A percentile compares a stretch with the other conserved stretches of the same genome.
Evolutionary conservation across 2,113 vertebrate genomes (phyloP).

Genomic region (Tylochromis polylepis): DNA sequence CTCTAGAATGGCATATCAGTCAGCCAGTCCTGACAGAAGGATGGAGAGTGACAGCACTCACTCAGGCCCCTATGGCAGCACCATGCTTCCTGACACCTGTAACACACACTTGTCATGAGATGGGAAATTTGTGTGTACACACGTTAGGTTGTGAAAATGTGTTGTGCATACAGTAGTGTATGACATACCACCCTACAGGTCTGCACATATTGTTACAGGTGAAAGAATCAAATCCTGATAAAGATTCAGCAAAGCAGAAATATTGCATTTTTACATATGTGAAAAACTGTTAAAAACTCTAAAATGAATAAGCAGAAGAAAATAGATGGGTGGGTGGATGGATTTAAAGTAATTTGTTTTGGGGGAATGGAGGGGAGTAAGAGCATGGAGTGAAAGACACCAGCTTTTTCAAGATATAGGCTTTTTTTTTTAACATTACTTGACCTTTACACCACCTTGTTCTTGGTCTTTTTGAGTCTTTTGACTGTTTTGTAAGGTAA

Average conservation of each 20-base stretch:
- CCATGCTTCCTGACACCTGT: not conserved
- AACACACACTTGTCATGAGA: slow-evolving; percentile 18
- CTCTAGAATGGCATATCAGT: slow-evolving; percentile 17
- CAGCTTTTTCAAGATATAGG: not conserved
- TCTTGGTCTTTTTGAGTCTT: not conserved
- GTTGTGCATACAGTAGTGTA: not conserved
- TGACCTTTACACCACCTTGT: not conserved
- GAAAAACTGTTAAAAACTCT: not conserved
- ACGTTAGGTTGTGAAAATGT: not conserved
- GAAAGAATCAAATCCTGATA: not conserved
- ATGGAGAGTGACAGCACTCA: slow-evolving; percentile 34
- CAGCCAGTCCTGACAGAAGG: slow-evolving; percentile 17
- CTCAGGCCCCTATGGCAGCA: not conserved
- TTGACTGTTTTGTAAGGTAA: not conserved
- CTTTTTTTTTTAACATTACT: not conserved
- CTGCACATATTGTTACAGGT: not conserved
- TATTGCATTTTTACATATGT: not conserved
- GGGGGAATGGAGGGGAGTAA: not conserved
- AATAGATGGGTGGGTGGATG: not conserved
- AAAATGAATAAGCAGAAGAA: too few relatives aligned
- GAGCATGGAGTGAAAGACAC: not conserved
- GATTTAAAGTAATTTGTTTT: not conserved
- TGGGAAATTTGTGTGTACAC: not conserved
- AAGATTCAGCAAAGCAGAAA: not conserved
- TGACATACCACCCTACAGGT: not conserved